These are phyloP conservation scores for Anguilla rostrata DNA, from an alignment of 2,113 vertebrate genomes.

Conservation along the genomic window DNA sequence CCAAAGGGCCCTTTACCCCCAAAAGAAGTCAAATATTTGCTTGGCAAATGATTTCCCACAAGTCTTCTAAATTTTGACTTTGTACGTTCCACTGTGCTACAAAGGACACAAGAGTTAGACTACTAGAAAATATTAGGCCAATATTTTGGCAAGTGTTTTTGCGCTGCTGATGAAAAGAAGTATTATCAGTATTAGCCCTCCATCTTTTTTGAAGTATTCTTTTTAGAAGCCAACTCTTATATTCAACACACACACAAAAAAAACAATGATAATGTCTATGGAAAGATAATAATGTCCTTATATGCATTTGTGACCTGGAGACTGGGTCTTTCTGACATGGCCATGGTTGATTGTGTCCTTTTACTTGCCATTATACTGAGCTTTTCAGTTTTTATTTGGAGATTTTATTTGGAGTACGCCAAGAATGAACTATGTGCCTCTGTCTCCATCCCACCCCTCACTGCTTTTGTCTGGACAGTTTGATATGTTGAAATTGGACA, in stretches of 20 bases:
- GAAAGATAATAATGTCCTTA: not conserved
- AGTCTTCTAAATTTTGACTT: not conserved
- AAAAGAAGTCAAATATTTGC: not conserved
- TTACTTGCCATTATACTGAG: not conserved
- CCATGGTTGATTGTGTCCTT: not conserved
- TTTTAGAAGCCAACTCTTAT: too few relatives aligned
- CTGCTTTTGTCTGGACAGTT: not conserved
- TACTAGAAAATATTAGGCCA: not conserved
- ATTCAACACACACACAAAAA: too few relatives aligned
- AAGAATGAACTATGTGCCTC: not conserved
- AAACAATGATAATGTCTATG: not conserved
- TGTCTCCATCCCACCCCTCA: not conserved
- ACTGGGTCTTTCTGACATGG: not conserved
- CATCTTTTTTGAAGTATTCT: too few relatives aligned
- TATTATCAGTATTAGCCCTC: too few relatives aligned
- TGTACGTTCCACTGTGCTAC: not conserved
- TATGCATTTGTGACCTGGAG: conserved; percentile 18
- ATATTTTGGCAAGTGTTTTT: not conserved
- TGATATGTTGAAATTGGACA: not conserved
- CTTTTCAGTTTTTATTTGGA: not conserved
- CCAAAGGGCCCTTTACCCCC: not conserved
- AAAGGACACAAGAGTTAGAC: not conserved
- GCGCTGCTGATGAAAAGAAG: not conserved
- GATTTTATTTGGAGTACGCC: not conserved
- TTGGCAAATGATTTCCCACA: not conserved